A percentile compares a stretch with the other conserved stretches of the same genome.
phyloP scores from a whole-genome alignment of 2,888 invertebrate genomes.

The Lycaena phlaeas region DNA sequence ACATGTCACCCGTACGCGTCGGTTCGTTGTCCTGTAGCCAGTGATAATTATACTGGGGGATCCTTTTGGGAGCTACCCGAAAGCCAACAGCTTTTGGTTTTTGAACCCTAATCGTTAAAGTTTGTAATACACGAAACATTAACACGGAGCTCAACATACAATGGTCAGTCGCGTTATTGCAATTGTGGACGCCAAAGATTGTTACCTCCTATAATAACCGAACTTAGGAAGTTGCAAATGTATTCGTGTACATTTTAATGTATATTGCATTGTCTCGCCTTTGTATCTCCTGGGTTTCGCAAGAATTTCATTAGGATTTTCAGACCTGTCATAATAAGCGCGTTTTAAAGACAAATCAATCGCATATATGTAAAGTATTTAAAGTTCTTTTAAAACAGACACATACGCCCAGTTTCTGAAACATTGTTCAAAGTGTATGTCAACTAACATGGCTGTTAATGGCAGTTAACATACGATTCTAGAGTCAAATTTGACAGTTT shows the following conservation, averaged over 20 bases:
- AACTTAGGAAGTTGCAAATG: slow-evolving; percentile 31
- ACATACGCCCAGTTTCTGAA: no score
- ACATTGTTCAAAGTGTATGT: no score
- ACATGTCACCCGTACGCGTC: slow-evolving; percentile 22
- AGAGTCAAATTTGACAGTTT: no score
- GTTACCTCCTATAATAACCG: not conserved
- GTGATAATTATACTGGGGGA: slow-evolving; percentile 27
- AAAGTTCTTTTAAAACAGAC: no score
- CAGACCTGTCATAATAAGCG: no score
- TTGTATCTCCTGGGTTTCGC: no score
- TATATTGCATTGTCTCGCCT: no score
- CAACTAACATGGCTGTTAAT: no score
- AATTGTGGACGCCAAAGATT: not conserved
- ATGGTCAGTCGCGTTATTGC: not conserved
- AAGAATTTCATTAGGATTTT: no score
- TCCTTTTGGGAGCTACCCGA: slow-evolving; percentile 8
- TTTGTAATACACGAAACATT: slow-evolving; percentile 7
- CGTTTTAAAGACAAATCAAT: no score
- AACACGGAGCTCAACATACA: slow-evolving; percentile 1
- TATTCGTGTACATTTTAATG: not conserved
- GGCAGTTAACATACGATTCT: no score
- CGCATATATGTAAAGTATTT: no score
- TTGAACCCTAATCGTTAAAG: slow-evolving; percentile 10
- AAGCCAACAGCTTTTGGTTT: slow-evolving; percentile 4
- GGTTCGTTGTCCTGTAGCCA: slow-evolving; percentile 37